phyloP scores from a whole-genome alignment of 92 coral and sea anemone genomes.

The Siderastrea siderea region DNA sequence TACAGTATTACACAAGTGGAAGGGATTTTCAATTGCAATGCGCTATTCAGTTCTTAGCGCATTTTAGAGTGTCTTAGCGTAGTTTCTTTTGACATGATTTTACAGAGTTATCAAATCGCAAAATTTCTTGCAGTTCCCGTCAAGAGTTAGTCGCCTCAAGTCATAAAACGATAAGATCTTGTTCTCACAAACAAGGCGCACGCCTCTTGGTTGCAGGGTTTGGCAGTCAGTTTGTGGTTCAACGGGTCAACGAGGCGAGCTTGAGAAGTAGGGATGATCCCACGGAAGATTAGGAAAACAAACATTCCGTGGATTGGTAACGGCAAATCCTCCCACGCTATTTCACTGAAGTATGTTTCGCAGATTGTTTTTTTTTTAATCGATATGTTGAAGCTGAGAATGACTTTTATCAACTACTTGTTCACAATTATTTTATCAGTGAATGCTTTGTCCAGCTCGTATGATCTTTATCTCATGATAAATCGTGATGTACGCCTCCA shows the following conservation, averaged over 20 bases:
- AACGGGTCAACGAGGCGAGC: constrained; percentile 4
- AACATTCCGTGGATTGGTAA: neutral
- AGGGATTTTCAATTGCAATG: neutral
- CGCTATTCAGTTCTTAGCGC: no score
- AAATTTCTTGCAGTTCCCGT: neutral
- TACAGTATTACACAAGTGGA: neutral
- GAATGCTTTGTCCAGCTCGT: constrained; percentile 19
- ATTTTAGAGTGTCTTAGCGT: no score
- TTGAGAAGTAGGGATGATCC: constrained; percentile 10
- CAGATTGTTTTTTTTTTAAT: neutral
- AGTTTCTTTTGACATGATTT: no score
- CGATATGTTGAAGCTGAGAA: constrained; percentile 8
- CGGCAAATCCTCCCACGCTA: neutral
- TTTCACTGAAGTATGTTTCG: neutral
- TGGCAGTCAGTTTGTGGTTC: neutral
- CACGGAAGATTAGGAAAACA: neutral
- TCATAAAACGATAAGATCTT: constrained; percentile 37
- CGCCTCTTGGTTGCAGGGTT: neutral
- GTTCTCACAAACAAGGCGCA: constrained; percentile 26
- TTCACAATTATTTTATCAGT: constrained; percentile 33
- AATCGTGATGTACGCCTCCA: constrained; percentile 36
- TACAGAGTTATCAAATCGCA: neutral
- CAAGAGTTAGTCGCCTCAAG: neutral
- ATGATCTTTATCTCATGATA: neutral
- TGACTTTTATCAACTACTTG: constrained; percentile 7